Evolutionary conservation across 2,797 vertebrate genomes (phyloP).

Genomic region (Trachurus trachurus): DNA sequence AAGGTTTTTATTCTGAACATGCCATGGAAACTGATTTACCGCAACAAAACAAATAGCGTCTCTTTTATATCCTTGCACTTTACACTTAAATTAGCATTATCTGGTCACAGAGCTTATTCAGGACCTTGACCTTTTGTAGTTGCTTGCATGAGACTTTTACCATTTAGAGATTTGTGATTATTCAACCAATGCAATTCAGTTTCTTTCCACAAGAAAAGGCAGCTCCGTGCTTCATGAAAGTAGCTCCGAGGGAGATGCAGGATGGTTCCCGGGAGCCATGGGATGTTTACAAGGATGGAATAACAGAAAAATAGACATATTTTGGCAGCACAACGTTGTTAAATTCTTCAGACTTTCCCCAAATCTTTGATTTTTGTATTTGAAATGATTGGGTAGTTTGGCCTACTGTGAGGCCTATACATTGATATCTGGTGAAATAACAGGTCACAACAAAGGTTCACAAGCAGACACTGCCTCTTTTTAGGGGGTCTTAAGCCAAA

Average conservation of each 20-base stretch:
- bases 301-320: neutral
- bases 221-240: neutral
- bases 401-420: too few species aligned
- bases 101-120: neutral
- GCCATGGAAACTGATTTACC: neutral
- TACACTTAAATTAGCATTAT: neutral
- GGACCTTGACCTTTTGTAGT: slow-evolving; percentile 1
- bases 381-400: too few species aligned
- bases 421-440: neutral
- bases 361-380: neutral
- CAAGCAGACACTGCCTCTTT: neutral
- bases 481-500: neutral
- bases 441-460: neutral
- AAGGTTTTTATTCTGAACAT: slow-evolving; percentile 12
- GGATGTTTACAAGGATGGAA: neutral
- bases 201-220: neutral
- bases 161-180: neutral
- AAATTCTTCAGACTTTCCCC: too few species aligned
- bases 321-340: neutral
- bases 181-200: neutral
- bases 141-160: neutral
- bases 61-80: neutral
- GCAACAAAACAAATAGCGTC: neutral
- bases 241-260: neutral
- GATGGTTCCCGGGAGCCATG: neutral